These are phyloP conservation scores for Cephus cinctus DNA, from an alignment of 1,140 invertebrate genomes.

Conservation along the genomic window DNA sequence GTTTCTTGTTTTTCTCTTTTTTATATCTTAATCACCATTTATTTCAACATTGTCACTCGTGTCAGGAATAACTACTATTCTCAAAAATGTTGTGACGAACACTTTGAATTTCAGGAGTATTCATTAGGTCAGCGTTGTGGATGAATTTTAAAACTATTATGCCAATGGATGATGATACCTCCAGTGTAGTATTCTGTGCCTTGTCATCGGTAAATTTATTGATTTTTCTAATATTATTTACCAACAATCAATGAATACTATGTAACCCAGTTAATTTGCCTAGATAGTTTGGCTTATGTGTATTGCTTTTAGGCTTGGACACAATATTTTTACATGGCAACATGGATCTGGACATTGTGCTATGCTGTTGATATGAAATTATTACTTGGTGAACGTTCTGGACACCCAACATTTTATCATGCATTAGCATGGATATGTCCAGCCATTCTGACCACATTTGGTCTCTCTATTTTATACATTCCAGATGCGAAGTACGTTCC, in stretches of 20 bases:
- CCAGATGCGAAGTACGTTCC: constrained; percentile 73
- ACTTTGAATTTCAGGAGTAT: constrained; percentile 65
- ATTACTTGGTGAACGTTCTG: constrained; percentile 63
- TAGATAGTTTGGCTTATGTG: neutral
- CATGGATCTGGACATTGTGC: constrained; percentile 81
- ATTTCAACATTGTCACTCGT: neutral
- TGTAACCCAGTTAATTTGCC: neutral
- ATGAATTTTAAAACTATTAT: constrained; percentile 66
- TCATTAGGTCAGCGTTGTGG: constrained; percentile 71
- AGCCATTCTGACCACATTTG: constrained; percentile 64
- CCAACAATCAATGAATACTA: constrained; percentile 3
- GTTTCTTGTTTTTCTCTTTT: constrained; percentile 49
- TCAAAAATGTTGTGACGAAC: no score
- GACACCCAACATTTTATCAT: constrained; percentile 64
- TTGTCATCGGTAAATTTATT: constrained; percentile 66
- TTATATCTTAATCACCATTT: constrained; percentile 23
- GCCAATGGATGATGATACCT: constrained; percentile 63
- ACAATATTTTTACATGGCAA: constrained; percentile 82
- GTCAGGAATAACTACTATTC: no score
- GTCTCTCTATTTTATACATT: constrained; percentile 70
- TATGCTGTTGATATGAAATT: constrained; percentile 79
- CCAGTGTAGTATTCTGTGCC: constrained; percentile 70
- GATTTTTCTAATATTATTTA: constrained; percentile 2
- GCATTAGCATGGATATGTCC: constrained; percentile 70
- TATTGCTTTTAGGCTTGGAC: constrained; percentile 69